phyloP scores from a whole-genome alignment of 2,888 invertebrate genomes.

The Macroteleia sp. region DNA sequence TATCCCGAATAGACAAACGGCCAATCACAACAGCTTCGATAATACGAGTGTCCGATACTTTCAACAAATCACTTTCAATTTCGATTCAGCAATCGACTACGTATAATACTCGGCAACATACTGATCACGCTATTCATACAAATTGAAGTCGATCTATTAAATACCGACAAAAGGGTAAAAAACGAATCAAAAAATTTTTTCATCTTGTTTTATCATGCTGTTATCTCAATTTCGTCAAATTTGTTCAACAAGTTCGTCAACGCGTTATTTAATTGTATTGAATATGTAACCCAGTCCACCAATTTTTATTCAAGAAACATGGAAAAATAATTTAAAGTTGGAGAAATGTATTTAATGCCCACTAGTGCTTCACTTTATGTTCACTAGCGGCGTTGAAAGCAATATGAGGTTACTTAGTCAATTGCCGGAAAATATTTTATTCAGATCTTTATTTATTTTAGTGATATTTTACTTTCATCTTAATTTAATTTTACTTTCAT shows the following conservation, averaged over 20 bases:
- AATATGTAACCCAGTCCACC: too few species aligned
- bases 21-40: slow-evolving; percentile 51
- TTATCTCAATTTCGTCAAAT: slow-evolving; percentile 13
- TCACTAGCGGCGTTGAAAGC: too few species aligned
- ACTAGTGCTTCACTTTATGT: too few species aligned
- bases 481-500: too few species aligned
- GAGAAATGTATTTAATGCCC: too few species aligned
- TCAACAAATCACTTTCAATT: slow-evolving; percentile 57
- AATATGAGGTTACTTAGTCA: too few species aligned
- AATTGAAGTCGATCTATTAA: slow-evolving; percentile 22
- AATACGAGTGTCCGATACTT: slow-evolving; percentile 52
- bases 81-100: slow-evolving; percentile 14
- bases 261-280: too few species aligned
- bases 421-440: too few species aligned
- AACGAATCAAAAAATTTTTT: slow-evolving; percentile 6
- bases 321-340: too few species aligned
- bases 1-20: slow-evolving; percentile 48
- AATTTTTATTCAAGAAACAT: too few species aligned
- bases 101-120: slow-evolving; percentile 17
- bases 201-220: slow-evolving; percentile 10
- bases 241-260: neutral
- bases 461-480: too few species aligned
- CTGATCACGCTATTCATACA: slow-evolving; percentile 46
- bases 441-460: too few species aligned
- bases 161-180: neutral